phyloP scores from a whole-genome alignment of 1,140 invertebrate genomes.

The Lamellibrachia luymesi region DNA sequence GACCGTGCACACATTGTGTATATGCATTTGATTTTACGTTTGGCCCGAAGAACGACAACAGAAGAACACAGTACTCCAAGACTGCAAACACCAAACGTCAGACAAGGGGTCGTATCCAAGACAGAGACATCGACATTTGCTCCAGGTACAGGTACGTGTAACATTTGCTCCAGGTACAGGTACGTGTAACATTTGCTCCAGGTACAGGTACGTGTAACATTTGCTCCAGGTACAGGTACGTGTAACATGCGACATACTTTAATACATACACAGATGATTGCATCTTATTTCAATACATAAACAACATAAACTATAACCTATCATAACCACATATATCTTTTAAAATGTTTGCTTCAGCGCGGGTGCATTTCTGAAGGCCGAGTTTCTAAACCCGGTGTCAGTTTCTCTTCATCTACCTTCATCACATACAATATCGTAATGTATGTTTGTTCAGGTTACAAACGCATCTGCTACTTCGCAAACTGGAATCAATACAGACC shows the following conservation, averaged over 20 bases:
- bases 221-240: background rate
- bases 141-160: background rate
- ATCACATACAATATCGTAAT: background rate
- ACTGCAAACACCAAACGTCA: background rate
- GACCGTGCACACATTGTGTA: no score
- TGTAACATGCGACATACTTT: background rate
- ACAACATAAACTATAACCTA: no score
- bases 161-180: background rate
- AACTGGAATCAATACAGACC: conserved; percentile 52
- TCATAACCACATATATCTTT: no score
- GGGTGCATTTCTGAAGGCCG: no score
- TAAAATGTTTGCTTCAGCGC: no score
- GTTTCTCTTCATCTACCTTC: background rate
- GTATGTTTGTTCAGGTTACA: background rate
- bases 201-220: background rate
- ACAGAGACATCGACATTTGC: background rate
- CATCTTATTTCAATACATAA: no score
- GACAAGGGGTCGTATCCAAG: background rate
- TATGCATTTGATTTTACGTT: background rate
- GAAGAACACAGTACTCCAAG: background rate
- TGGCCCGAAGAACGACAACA: background rate
- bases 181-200: background rate
- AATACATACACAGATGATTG: no score
- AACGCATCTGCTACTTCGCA: conserved; percentile 50
- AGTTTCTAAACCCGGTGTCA: no score